Conservation (phyloP, 1,140 invertebrate species). For the Aphelinus certus region DNA sequence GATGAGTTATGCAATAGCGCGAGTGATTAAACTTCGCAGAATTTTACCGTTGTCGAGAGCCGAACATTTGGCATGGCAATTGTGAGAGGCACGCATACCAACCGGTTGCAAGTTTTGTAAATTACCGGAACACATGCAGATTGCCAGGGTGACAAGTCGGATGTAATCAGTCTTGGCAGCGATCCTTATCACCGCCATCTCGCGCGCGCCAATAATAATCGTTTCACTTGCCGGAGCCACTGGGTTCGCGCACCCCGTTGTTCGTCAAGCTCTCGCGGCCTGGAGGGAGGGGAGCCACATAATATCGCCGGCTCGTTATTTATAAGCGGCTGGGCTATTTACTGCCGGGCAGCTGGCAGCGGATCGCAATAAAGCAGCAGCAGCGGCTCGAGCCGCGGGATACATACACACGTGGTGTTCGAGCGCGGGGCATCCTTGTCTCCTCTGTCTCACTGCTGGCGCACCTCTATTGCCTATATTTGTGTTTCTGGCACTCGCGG, state of each 20-base stretch:
- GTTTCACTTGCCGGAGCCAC: too few relatives aligned
- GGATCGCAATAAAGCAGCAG: slow-evolving; percentile 53
- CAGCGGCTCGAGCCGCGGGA: slow-evolving; percentile 32
- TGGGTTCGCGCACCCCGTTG: background rate
- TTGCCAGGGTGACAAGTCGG: too few relatives aligned
- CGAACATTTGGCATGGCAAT: too few relatives aligned
- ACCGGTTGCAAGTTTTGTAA: too few relatives aligned
- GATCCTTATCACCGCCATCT: slow-evolving; percentile 47
- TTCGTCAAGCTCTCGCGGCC: background rate
- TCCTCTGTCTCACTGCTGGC: background rate
- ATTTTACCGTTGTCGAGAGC: too few relatives aligned
- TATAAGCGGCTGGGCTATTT: slow-evolving; percentile 52
- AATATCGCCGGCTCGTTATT: slow-evolving; percentile 51
- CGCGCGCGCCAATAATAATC: slow-evolving; percentile 29
- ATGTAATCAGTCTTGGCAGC: slow-evolving; percentile 48
- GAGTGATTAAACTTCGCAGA: too few relatives aligned
- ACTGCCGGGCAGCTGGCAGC: slow-evolving; percentile 53
- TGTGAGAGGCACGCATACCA: too few relatives aligned
- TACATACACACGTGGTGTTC: background rate
- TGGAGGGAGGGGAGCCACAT: slow-evolving; percentile 6
- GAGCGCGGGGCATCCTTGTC: background rate
- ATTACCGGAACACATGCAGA: too few relatives aligned
- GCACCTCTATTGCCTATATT: slow-evolving; percentile 31
- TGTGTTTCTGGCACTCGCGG: slow-evolving; percentile 29
- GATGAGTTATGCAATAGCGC: too few relatives aligned